Conservation (phyloP, 2,797 vertebrate genomes). For the Lagorchestes hirsutus region DNA sequence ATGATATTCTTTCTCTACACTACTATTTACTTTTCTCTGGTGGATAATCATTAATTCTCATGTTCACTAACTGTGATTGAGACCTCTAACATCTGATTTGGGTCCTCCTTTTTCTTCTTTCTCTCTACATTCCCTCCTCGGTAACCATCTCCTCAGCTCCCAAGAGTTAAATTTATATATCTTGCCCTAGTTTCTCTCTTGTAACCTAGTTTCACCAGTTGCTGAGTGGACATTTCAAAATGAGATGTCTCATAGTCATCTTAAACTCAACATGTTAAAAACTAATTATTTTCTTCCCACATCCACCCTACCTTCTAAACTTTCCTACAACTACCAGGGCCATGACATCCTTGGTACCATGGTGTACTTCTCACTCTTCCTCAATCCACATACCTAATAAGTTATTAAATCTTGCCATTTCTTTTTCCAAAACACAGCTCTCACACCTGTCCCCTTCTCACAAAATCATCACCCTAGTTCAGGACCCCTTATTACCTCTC, state of each 20-base stretch:
- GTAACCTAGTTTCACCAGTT: not conserved
- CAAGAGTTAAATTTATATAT: slow-evolving; percentile 32
- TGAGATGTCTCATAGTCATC: not conserved
- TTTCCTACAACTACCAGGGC: not conserved
- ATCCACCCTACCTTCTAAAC: not conserved
- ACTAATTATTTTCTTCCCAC: slow-evolving; percentile 8
- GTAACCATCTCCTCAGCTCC: not conserved
- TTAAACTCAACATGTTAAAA: not conserved
- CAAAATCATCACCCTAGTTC: not conserved
- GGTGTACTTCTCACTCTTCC: not conserved
- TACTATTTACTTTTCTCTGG: not conserved
- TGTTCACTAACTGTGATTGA: not conserved
- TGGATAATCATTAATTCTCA: not conserved
- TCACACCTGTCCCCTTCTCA: not conserved
- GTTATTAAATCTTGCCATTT: not conserved
- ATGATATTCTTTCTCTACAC: not conserved
- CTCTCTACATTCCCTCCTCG: not conserved
- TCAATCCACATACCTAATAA: not conserved
- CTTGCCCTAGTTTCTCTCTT: slow-evolving; percentile 17
- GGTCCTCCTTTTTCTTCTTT: not conserved
- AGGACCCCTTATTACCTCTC: not conserved
- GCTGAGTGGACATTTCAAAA: slow-evolving; percentile 1
- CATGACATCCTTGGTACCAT: not conserved
- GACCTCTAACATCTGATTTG: not conserved
- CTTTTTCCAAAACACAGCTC: not conserved